Conservation (phyloP, 2,797 vertebrate species). For the Tadarida brasiliensis region DNA sequence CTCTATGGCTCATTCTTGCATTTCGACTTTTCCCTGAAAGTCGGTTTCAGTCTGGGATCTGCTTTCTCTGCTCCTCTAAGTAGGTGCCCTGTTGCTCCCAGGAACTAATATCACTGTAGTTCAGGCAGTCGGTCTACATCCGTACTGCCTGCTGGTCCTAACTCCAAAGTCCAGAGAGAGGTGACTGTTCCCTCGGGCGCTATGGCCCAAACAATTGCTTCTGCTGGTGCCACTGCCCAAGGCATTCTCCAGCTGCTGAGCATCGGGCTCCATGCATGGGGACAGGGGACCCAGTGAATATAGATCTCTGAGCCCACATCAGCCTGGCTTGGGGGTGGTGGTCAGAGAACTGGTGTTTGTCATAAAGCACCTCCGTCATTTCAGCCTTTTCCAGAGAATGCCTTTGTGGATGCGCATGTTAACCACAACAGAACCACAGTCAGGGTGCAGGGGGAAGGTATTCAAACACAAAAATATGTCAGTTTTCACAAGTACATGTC, state of each 20-base stretch:
- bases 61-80: background rate
- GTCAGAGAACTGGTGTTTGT: background rate
- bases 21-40: background rate
- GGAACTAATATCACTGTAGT: background rate
- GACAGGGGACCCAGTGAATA: background rate
- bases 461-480: background rate
- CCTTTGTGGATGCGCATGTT: background rate
- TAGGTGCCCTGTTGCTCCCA: rapidly evolving
- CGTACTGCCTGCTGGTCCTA: background rate
- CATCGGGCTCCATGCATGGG: background rate
- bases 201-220: background rate
- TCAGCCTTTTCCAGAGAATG: background rate
- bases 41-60: background rate
- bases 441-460: background rate
- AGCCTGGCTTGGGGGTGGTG: background rate
- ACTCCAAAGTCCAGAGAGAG: background rate
- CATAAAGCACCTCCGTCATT: background rate
- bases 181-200: background rate
- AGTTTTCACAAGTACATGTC: background rate
- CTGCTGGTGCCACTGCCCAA: background rate
- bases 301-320: background rate
- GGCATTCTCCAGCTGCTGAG: background rate
- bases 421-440: background rate
- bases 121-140: background rate
- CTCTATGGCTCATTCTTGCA: background rate